Evolutionary conservation across 1,140 invertebrate genomes (phyloP).

Genomic region (Drosophila triauraria): DNA sequence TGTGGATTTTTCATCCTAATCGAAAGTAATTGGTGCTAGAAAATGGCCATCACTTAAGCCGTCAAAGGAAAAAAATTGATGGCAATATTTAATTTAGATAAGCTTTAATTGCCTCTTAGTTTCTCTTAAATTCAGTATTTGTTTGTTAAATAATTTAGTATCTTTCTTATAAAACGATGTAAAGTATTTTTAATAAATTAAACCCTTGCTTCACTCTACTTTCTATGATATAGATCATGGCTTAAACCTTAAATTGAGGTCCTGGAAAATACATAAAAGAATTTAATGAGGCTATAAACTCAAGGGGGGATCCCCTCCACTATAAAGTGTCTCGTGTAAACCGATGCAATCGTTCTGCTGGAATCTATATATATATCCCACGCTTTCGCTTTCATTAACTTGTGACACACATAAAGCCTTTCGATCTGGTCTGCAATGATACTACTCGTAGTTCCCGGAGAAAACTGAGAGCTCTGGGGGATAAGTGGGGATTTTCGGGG

Average conservation of each 20-base stretch:
- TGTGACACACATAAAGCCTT: neutral
- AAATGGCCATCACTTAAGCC: neutral
- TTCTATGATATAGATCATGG: neutral
- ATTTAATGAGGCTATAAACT: slow-evolving; percentile 7
- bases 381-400: neutral
- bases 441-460: neutral
- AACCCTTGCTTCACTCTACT: neutral
- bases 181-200: neutral
- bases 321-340: neutral
- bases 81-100: too few species aligned
- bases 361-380: neutral
- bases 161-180: too few species aligned
- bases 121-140: too few species aligned
- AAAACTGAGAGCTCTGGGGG: neutral
- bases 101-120: too few species aligned
- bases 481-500: slow-evolving; percentile 20
- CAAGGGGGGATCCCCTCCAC: neutral
- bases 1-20: neutral
- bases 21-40: neutral
- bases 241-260: neutral
- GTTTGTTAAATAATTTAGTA: neutral
- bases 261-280: slow-evolving; percentile 2
- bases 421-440: neutral
- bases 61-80: too few species aligned
- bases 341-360: neutral